A percentile compares a stretch with the other conserved stretches of the same genome.
Conservation (phyloP, 2,113 vertebrate species). For the Gambusia holbrooki region DNA sequence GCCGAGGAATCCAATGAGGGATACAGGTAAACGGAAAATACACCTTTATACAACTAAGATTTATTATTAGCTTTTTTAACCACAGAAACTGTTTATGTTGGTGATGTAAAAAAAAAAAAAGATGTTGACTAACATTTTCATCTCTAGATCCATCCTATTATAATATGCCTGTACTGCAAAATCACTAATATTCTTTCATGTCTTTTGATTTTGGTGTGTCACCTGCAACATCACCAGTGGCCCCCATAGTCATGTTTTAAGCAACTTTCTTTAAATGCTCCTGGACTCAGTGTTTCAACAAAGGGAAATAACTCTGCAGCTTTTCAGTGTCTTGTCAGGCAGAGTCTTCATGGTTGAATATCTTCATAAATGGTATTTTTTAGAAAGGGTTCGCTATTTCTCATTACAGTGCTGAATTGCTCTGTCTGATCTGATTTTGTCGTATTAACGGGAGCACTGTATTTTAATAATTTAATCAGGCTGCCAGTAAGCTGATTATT, state of each 20-base stretch:
- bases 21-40: conserved; percentile 83
- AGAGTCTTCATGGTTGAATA: conserved; percentile 7
- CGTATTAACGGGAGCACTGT: conserved; percentile 18
- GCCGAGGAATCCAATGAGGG: conserved; percentile 79
- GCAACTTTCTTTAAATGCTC: not conserved
- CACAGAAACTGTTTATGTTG: not conserved
- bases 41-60: not conserved
- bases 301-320: not conserved
- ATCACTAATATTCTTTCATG: not conserved
- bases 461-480: conserved; percentile 19
- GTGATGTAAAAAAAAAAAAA: not conserved
- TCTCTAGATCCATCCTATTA: not conserved
- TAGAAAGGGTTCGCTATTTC: conserved; percentile 30
- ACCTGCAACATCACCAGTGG: not conserved
- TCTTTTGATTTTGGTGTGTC: not conserved
- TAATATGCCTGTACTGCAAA: not conserved
- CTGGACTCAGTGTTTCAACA: not conserved
- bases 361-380: conserved; percentile 40
- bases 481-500: conserved; percentile 3
- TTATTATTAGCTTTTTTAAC: not conserved
- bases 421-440: conserved; percentile 40
- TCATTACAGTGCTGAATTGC: conserved; percentile 29
- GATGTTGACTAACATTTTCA: not conserved
- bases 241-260: not conserved
- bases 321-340: not conserved